Evolutionary conservation across 2,797 vertebrate species (phyloP), one percentile per base, ranked within the genome.

Genomic region (Notolabrus celidotus): DNA sequence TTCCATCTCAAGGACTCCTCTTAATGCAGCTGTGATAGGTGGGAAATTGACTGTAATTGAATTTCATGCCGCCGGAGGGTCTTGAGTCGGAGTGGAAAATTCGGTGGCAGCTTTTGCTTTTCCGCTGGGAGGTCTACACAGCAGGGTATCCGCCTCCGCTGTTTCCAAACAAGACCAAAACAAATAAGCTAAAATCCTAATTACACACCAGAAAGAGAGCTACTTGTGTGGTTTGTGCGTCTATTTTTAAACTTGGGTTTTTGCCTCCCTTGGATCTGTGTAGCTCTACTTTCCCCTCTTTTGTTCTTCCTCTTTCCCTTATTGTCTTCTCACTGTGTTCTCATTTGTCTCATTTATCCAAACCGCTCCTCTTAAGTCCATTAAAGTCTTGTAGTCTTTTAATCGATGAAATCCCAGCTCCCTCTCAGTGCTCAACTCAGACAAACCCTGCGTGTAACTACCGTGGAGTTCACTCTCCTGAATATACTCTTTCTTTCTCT

Each of bases 1-100:
- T 59, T 46, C 62, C 58, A 51, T 66, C 65, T 51, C 0, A 15
- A 65, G 68, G 55, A 60, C 59, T 77, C 50, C 47, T 25, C 51
- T 56, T 89, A 85, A 75, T 84, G 72, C 67, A 68, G 42, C 71
- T 57, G 62, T 77, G 84, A 84, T 71, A 74, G 80, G 78, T 75
- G 77, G 68, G 73, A 85, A 83, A 84, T 89, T 75, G 75, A 11
- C 69, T 71, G 59, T 88, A 81, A 91, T 92, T 86, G 70, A 90
- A 90, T 93, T 85, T 86, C 68, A 80, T 2, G 56, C 83, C 74
- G 75, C 77, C 80, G 33, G 71, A 70, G 67, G 80, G 77, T 27
- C 62, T 76, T 67, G 71, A 80, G 74, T 42, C n/a, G 3, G 56
- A 79, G 22, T 15, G 42, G 53, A 55, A 62, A 59, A 79, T 74